Evolutionary conservation across 1,140 invertebrate species (phyloP).

Genomic region (Pristionchus pacificus): DNA sequence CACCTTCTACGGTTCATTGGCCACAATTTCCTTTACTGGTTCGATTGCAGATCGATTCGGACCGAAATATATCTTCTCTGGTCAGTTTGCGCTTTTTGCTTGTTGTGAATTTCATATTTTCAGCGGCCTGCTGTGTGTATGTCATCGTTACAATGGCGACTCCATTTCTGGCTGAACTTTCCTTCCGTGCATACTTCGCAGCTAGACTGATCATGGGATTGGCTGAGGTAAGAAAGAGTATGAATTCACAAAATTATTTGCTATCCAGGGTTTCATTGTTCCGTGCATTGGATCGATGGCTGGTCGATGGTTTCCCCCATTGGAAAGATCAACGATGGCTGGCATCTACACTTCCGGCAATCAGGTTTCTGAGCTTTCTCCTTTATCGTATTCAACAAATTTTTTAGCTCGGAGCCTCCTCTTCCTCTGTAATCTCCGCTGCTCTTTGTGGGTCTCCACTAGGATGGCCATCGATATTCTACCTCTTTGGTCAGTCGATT

Average conservation of each 20-base stretch:
- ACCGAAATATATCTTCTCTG: no score
- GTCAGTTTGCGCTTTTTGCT: no score
- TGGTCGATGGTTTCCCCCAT: neutral
- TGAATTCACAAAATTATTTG: no score
- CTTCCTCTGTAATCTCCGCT: neutral
- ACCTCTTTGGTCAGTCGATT: neutral
- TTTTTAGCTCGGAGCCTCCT: neutral
- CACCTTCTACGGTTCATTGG: neutral
- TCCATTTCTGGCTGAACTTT: neutral
- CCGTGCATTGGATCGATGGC: neutral
- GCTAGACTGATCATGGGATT: neutral
- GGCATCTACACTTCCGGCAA: neutral
- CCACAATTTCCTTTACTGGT: neutral
- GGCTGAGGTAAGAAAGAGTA: neutral
- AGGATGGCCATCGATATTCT: neutral
- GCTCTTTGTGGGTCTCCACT: neutral
- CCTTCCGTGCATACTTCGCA: neutral
- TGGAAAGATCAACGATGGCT: neutral
- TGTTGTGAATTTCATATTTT: no score
- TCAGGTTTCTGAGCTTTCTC: neutral
- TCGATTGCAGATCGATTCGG: neutral
- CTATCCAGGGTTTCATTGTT: neutral
- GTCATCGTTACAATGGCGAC: neutral
- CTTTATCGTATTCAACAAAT: no score
- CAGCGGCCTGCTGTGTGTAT: neutral